Conservation (phyloP, 2,888 invertebrate genomes). For the Folsomia manolachei region DNA sequence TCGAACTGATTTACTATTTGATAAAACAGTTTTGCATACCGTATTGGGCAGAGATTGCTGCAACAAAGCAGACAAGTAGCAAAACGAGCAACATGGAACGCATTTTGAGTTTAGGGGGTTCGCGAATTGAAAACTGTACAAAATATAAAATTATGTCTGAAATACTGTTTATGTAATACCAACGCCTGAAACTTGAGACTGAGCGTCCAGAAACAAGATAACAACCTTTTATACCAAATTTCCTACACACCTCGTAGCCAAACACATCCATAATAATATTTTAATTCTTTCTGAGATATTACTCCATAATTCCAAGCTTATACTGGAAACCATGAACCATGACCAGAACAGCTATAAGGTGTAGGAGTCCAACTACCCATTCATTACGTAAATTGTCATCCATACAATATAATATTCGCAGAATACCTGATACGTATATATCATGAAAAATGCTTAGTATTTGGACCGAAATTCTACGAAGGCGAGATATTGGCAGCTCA, state of each 20-base stretch:
- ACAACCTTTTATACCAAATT: background rate
- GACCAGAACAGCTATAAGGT: background rate
- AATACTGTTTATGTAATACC: no score
- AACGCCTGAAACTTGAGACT: no score
- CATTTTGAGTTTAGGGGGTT: conserved; percentile 18
- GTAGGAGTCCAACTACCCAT: no score
- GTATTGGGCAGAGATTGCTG: conserved; percentile 28
- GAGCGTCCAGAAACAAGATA: background rate
- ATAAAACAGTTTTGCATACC: no score
- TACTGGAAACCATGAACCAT: background rate
- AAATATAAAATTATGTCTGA: no score
- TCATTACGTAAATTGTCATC: no score
- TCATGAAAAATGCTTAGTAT: background rate
- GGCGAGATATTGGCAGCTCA: background rate
- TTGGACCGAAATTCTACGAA: conserved; percentile 1
- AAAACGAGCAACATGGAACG: conserved; percentile 22
- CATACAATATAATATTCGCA: no score
- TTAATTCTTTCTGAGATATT: background rate
- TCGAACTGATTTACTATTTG: no score
- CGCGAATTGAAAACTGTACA: background rate
- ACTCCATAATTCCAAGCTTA: background rate
- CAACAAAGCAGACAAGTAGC: conserved; percentile 24
- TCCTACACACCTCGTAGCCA: background rate
- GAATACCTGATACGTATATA: background rate
- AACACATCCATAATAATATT: background rate